phyloP scores from a whole-genome alignment of 1,140 invertebrate species.

The Pteromalus puparum region DNA sequence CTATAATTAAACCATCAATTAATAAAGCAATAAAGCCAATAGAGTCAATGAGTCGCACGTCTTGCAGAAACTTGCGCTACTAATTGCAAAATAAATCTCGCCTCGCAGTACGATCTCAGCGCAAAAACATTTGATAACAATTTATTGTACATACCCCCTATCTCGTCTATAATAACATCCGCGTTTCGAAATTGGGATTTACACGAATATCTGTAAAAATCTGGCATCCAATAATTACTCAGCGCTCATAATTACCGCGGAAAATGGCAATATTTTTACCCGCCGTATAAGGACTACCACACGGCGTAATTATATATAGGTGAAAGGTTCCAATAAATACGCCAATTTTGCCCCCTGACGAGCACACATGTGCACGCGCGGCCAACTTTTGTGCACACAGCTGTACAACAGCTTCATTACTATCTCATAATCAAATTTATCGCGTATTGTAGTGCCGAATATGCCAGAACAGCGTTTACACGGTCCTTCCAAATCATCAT shows the following conservation, averaged over 20 bases:
- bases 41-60: background rate
- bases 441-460: background rate
- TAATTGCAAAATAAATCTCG: conserved; percentile 39
- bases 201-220: conserved; percentile 34
- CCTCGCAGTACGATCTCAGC: no score
- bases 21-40: conserved; percentile 5
- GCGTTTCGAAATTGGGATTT: conserved; percentile 43
- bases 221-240: conserved; percentile 47
- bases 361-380: background rate
- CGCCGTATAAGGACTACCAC: conserved; percentile 36
- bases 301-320: background rate
- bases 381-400: background rate
- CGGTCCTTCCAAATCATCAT: background rate
- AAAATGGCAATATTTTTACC: conserved; percentile 44
- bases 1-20: conserved; percentile 11
- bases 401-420: conserved; percentile 40
- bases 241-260: conserved; percentile 33
- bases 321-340: conserved; percentile 43
- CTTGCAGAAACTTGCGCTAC: conserved; percentile 13
- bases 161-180: conserved; percentile 29
- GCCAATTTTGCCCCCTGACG: background rate
- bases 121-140: conserved; percentile 20
- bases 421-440: conserved; percentile 45
- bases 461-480: background rate
- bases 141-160: conserved; percentile 19